phyloP scores from a whole-genome alignment of 2,797 vertebrate species.

The Notolabrus celidotus region DNA sequence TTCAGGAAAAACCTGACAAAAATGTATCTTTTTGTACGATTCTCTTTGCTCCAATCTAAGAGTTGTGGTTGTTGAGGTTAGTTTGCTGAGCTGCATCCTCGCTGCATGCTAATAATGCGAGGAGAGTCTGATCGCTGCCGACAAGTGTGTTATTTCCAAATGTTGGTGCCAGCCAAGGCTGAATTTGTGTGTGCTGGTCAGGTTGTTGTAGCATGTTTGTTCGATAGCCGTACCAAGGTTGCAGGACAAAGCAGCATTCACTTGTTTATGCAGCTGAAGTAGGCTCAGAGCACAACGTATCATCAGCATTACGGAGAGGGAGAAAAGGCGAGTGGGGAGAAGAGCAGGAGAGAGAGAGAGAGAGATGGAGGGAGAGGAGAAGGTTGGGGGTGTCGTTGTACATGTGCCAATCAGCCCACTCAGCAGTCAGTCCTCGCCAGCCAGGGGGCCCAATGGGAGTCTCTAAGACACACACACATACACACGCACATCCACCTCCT shows the following conservation, averaged over 20 bases:
- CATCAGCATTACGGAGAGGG: conserved; percentile 49
- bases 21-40: not conserved
- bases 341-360: conserved; percentile 35
- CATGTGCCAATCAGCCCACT: conserved; percentile 72
- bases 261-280: conserved; percentile 71
- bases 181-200: conserved; percentile 8
- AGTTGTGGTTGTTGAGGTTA: conserved; percentile 17
- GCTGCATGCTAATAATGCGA: conserved; percentile 47
- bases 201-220: conserved; percentile 24
- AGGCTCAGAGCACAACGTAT: conserved; percentile 42
- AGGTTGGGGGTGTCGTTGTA: conserved; percentile 37
- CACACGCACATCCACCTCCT: conserved; percentile 51
- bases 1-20: not conserved
- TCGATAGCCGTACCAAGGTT: conserved; percentile 48
- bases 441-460: conserved; percentile 56
- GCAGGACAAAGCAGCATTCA: conserved; percentile 43
- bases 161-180: conserved; percentile 18
- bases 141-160: conserved; percentile 46
- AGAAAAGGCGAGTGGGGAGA: conserved; percentile 42
- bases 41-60: not conserved
- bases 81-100: conserved; percentile 7
- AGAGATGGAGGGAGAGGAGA: not conserved
- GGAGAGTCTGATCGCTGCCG: conserved; percentile 32
- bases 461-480: conserved; percentile 40
- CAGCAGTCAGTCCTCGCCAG: conserved; percentile 71